Evolutionary conservation across 2,888 invertebrate genomes (phyloP).

Genomic region (Lathronympha strigana): DNA sequence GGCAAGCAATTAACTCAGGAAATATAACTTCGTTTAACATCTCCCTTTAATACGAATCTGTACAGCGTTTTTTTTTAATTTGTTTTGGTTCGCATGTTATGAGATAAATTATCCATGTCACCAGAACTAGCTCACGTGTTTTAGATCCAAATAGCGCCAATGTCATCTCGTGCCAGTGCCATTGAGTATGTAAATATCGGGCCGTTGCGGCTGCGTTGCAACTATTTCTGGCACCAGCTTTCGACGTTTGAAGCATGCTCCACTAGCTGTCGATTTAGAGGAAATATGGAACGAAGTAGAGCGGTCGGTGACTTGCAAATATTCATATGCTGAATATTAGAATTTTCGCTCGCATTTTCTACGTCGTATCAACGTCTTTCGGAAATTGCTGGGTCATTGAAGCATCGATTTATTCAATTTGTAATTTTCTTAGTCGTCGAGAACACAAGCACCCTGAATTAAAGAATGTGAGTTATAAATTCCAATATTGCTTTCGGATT

Average conservation of each 20-base stretch:
- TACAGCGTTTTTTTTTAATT: neutral
- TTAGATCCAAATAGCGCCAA: slow-evolving; percentile 26
- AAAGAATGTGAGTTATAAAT: slow-evolving; percentile 15
- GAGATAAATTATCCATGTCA: slow-evolving; percentile 10
- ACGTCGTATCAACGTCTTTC: slow-evolving; percentile 1
- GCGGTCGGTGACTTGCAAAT: slow-evolving; percentile 28
- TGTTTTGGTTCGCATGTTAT: slow-evolving; percentile 1
- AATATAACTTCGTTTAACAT: slow-evolving; percentile 1
- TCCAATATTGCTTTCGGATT: slow-evolving; percentile 16
- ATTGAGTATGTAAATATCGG: slow-evolving; percentile 34
- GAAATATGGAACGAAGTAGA: slow-evolving; percentile 16
- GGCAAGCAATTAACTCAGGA: slow-evolving; percentile 17
- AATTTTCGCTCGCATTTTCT: neutral
- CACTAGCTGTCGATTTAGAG: slow-evolving; percentile 21
- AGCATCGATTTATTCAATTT: slow-evolving; percentile 17
- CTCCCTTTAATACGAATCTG: neutral
- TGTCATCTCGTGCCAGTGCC: slow-evolving; percentile 36
- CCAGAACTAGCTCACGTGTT: slow-evolving; percentile 19
- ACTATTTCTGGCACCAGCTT: slow-evolving; percentile 33
- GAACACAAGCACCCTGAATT: slow-evolving; percentile 4
- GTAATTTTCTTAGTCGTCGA: slow-evolving; percentile 3
- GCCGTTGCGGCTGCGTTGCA: slow-evolving; percentile 26
- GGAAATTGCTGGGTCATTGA: neutral
- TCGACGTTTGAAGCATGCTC: slow-evolving; percentile 24
- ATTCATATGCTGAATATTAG: slow-evolving; percentile 10